These are phyloP conservation scores for Sminthurinus aureus DNA, from an alignment of 2,888 invertebrate species.

Conservation along the genomic window DNA sequence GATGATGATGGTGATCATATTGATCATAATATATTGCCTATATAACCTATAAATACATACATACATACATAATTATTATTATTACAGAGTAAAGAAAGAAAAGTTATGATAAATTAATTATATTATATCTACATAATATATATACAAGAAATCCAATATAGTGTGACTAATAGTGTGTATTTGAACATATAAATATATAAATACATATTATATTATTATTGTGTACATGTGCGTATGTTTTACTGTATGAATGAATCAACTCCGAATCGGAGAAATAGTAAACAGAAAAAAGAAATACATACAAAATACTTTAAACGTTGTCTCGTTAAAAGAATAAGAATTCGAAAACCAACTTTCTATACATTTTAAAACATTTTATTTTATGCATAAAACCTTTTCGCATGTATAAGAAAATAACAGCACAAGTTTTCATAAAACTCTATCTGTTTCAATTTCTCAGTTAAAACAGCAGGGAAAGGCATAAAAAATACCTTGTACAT, in stretches of 20 bases:
- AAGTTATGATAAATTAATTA: neutral
- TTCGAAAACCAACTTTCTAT: neutral
- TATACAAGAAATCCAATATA: neutral
- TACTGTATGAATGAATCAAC: neutral
- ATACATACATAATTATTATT: slow-evolving; percentile 2
- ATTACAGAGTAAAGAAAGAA: neutral
- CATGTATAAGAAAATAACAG: no score
- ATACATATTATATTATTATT: neutral
- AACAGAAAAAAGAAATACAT: no score
- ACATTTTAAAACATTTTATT: no score
- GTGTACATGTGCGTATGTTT: neutral
- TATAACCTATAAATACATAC: no score
- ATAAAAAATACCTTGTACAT: no score
- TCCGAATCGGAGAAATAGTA: neutral
- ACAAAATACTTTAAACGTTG: neutral
- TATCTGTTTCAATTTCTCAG: no score
- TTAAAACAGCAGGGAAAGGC: no score
- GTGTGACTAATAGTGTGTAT: neutral
- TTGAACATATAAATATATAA: neutral
- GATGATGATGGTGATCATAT: neutral
- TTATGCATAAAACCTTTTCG: no score
- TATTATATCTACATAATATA: no score
- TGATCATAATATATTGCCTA: neutral
- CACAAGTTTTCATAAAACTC: no score
- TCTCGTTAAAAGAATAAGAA: neutral